Conservation (phyloP, 2,888 invertebrate genomes). For the Thysanoteuthis rhombus region DNA sequence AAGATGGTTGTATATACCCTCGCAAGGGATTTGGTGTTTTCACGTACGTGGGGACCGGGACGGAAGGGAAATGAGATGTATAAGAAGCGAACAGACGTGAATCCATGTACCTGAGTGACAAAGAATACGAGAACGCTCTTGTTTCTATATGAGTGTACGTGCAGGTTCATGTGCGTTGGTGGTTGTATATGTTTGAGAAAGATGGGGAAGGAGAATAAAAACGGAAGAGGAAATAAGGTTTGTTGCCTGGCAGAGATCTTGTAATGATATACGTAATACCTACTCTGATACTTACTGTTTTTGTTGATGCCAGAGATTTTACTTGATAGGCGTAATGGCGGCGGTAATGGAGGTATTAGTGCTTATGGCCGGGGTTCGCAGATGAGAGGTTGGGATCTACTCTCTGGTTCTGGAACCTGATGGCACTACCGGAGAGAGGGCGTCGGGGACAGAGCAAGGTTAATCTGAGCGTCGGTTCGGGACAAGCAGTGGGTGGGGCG, state of each 20-base stretch:
- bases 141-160: not conserved
- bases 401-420: not conserved
- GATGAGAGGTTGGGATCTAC: not conserved
- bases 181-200: not conserved
- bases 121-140: too few relatives aligned
- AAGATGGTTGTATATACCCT: too few relatives aligned
- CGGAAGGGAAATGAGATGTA: too few relatives aligned
- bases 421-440: not conserved
- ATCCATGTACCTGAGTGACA: too few relatives aligned
- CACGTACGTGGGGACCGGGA: too few relatives aligned
- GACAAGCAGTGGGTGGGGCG: not conserved
- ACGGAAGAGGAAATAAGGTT: not conserved
- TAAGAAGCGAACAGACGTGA: too few relatives aligned
- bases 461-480: not conserved
- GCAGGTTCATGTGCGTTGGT: not conserved
- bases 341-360: not conserved
- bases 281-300: not conserved
- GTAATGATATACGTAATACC: not conserved
- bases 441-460: not conserved
- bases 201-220: not conserved
- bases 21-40: too few relatives aligned
- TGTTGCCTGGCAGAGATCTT: not conserved
- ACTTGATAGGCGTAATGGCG: not conserved
- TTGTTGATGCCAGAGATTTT: not conserved
- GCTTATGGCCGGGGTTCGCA: not conserved